Evolutionary conservation across 2,888 invertebrate species (phyloP).

Genomic region (Scaptomyza flava): DNA sequence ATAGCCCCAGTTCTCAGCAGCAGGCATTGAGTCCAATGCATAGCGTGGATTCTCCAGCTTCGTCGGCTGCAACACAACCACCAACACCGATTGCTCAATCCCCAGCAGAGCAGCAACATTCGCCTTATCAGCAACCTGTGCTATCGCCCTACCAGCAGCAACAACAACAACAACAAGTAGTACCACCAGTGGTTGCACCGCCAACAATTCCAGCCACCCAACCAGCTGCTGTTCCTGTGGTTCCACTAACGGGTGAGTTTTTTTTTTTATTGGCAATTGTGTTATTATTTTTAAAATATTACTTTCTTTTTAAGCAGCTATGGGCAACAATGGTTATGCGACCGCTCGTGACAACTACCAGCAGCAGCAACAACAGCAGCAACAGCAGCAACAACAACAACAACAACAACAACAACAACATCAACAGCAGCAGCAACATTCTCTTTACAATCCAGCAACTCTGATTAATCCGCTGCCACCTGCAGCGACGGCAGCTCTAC

Average conservation of each 20-base stretch:
- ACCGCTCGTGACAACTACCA: slow-evolving; percentile 56
- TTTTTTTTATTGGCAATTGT: not conserved
- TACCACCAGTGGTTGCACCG: slow-evolving; percentile 79
- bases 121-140: slow-evolving; percentile 85
- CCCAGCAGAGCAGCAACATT: slow-evolving; percentile 84
- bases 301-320: slow-evolving; percentile 14
- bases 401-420: slow-evolving; percentile 56
- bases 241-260: slow-evolving; percentile 53
- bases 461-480: slow-evolving; percentile 64
- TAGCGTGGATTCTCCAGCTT: slow-evolving; percentile 80
- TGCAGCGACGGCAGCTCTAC: slow-evolving; percentile 24
- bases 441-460: slow-evolving; percentile 71
- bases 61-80: slow-evolving; percentile 81
- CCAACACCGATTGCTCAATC: slow-evolving; percentile 81
- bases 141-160: slow-evolving; percentile 84
- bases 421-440: slow-evolving; percentile 64
- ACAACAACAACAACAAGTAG: slow-evolving; percentile 49
- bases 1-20: slow-evolving; percentile 71
- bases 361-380: slow-evolving; percentile 41
- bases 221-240: slow-evolving; percentile 31
- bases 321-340: slow-evolving; percentile 54
- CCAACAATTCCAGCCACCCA: slow-evolving; percentile 76
- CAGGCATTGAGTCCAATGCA: slow-evolving; percentile 79
- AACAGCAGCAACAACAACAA: slow-evolving; percentile 48
- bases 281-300: not conserved